Evolutionary conservation across 2,113 vertebrate genomes (phyloP), one percentile per base, ranked within the genome.

Genomic region (Struthidea cinerea): DNA sequence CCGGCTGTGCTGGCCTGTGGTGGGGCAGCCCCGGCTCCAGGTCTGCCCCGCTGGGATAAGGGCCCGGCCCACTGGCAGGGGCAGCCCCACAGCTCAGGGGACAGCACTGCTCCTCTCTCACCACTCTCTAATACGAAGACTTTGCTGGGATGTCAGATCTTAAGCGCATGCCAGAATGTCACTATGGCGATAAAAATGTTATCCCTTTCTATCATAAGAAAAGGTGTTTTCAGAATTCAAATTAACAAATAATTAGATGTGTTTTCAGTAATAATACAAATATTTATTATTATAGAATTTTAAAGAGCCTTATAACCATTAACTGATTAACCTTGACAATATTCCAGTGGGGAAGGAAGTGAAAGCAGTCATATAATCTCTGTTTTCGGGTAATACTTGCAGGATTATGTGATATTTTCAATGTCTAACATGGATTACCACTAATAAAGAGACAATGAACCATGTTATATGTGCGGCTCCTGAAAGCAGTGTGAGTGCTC

Each of bases 31-130:
- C 8, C 0, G 2, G 59, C 17, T 7, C 1, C 57, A 11, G 41
- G n/a, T n/a, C n/a, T n/a, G n/a, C n/a, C 26, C 56, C 37, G 65
- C 52, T 10, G 0, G 6, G 27, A 30, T 4, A 13, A 16, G 1
- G 6, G 9, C 55, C 27, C 3, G 76, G 64, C 80, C 74, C 7
- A 2, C 26, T 4, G 35, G 70, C 2, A 14, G 56, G 23, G 19
- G 20, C n/a, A 44, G 52, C 12, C 70, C 85, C 26, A 8, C 32
- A 26, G 1, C 71, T 18, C 61, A 2, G 16, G 44, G 24, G 57
- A 8, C 53, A 60, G 7, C 6, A 6, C n/a, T 37, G 71, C 46
- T 39, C 32, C 23, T 63, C 79, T 27, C 55, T 41, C 41, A 15
- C 7, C 50, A 0, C 52, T 61, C 60, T 39, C 41, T 33, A 44